phyloP scores from a whole-genome alignment of 2,888 invertebrate genomes.

The Zaprionus lineosus region DNA sequence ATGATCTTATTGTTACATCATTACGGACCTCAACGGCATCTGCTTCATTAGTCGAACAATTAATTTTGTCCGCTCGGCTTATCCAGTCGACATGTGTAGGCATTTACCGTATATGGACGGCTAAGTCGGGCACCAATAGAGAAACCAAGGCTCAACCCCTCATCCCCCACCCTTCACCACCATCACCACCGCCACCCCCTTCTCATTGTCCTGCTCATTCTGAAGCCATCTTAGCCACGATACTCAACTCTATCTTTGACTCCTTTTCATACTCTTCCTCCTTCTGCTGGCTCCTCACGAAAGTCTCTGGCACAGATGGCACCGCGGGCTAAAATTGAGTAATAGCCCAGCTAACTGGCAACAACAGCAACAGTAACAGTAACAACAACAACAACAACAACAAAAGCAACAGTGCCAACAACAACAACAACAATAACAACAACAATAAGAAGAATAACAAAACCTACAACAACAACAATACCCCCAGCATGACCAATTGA shows the following conservation, averaged over 20 bases:
- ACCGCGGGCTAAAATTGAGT: conserved; percentile 72
- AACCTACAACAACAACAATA: conserved; percentile 4
- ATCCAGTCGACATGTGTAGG: conserved; percentile 52
- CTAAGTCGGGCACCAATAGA: conserved; percentile 8
- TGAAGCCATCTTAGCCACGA: too few relatives aligned
- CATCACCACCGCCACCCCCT: too few relatives aligned
- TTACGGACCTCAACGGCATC: conserved; percentile 40
- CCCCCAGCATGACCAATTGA: conserved; percentile 71
- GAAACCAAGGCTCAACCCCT: conserved; percentile 1
- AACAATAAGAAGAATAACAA: conserved; percentile 16
- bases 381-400: conserved; percentile 20
- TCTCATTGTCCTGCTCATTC: too few relatives aligned
- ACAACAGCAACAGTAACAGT: conserved; percentile 31
- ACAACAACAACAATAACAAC: conserved; percentile 25
- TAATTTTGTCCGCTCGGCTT: conserved; percentile 51
- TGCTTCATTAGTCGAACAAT: conserved; percentile 71
- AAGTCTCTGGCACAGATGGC: conserved; percentile 44
- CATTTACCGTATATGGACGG: conserved; percentile 60
- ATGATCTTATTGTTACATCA: conserved; percentile 58
- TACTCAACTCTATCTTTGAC: neutral
- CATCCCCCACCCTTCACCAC: too few relatives aligned
- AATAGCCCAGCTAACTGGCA: conserved; percentile 70
- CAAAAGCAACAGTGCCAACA: conserved; percentile 30
- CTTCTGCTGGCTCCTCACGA: conserved; percentile 16
- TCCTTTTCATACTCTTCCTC: neutral